These are phyloP conservation scores for Apus apus DNA, from an alignment of 2,113 vertebrate genomes.

Conservation along the genomic window DNA sequence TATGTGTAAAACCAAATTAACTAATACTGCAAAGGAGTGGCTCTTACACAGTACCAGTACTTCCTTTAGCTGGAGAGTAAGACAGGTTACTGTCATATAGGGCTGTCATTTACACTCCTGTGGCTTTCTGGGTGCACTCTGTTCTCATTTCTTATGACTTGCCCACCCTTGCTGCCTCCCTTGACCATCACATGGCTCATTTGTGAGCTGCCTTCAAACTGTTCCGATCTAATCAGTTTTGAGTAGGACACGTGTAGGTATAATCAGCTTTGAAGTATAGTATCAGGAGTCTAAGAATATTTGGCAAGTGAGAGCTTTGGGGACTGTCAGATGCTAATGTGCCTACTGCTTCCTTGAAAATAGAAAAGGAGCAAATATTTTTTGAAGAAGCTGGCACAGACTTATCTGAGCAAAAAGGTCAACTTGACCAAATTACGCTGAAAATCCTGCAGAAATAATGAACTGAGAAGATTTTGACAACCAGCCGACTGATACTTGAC, in stretches of 20 bases:
- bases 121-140: background rate
- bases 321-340: background rate
- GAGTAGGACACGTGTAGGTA: background rate
- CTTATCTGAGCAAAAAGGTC: background rate
- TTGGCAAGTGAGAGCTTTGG: background rate
- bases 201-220: background rate
- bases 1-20: background rate
- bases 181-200: background rate
- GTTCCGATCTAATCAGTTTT: background rate
- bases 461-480: background rate
- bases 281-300: background rate
- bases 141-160: background rate
- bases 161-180: background rate
- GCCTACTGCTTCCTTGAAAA: background rate
- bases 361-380: background rate
- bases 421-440: background rate
- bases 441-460: background rate
- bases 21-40: background rate
- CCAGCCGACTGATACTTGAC: background rate
- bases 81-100: background rate
- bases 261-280: background rate
- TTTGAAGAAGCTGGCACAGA: background rate
- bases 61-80: background rate
- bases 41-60: accelerated
- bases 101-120: background rate